A percentile compares a stretch with the other conserved stretches of the same genome.
Evolutionary conservation across 2,888 invertebrate genomes (phyloP).

Genomic region (Zhuqinia jingwanae): DNA sequence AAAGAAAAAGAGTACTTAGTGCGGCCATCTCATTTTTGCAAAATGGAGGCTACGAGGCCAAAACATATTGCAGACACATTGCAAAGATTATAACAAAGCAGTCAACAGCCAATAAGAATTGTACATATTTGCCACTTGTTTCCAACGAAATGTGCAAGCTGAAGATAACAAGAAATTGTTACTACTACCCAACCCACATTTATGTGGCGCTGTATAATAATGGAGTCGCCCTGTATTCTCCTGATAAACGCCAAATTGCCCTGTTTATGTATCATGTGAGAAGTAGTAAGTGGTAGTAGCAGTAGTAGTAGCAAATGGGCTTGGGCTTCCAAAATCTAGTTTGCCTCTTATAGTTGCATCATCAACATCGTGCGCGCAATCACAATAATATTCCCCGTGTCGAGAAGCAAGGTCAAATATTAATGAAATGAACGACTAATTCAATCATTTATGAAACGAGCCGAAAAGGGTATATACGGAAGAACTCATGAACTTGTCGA

Average conservation of each 20-base stretch:
- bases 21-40: too few relatives aligned
- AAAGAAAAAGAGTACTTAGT: too few relatives aligned
- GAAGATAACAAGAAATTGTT: not conserved
- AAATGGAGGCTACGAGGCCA: too few relatives aligned
- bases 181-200: not conserved
- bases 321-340: not conserved
- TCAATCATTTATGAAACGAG: not conserved
- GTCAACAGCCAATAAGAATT: not conserved
- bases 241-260: constrained; percentile 3
- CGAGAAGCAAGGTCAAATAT: not conserved
- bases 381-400: not conserved
- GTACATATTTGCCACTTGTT: not conserved
- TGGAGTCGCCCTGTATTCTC: not conserved
- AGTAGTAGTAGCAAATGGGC: too few relatives aligned
- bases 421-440: not conserved
- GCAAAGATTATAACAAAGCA: too few relatives aligned
- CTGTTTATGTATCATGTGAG: not conserved
- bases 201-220: not conserved
- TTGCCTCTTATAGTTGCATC: not conserved
- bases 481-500: too few relatives aligned
- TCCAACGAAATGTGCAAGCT: not conserved
- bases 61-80: too few relatives aligned
- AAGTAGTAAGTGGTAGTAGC: not conserved
- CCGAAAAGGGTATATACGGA: too few relatives aligned
- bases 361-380: not conserved